These are phyloP conservation scores for Nothocercus julius DNA, from an alignment of 2,113 vertebrate species.

Conservation along the genomic window DNA sequence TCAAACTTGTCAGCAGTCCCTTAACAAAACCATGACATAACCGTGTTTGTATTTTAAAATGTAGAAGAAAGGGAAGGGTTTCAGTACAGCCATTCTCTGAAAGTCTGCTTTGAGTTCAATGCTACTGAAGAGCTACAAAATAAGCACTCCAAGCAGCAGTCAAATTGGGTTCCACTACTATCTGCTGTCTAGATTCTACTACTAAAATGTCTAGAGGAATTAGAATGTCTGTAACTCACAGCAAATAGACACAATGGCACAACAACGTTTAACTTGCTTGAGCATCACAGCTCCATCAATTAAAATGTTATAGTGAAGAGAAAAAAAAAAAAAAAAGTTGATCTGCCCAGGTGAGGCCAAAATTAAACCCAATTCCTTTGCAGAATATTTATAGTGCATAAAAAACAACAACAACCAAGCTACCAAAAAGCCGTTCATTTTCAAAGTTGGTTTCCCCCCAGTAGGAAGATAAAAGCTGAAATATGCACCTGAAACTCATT, in stretches of 20 bases:
- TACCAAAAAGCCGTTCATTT: background rate
- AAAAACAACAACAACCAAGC: background rate
- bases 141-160: background rate
- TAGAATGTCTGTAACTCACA: background rate
- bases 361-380: background rate
- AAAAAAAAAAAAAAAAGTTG: background rate
- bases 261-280: background rate
- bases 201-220: background rate
- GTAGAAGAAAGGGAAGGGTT: background rate
- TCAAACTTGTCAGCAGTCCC: background rate
- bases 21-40: background rate
- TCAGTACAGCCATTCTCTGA: background rate
- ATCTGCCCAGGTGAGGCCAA: background rate
- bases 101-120: background rate
- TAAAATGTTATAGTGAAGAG: background rate
- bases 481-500: background rate
- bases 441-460: background rate
- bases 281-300: background rate
- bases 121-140: background rate
- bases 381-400: background rate
- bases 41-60: background rate
- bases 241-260: background rate
- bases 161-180: background rate
- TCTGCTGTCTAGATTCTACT: background rate
- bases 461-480: constrained; percentile 2